phyloP scores from a whole-genome alignment of 2,888 invertebrate genomes.

The Chrysina gloriosa region DNA sequence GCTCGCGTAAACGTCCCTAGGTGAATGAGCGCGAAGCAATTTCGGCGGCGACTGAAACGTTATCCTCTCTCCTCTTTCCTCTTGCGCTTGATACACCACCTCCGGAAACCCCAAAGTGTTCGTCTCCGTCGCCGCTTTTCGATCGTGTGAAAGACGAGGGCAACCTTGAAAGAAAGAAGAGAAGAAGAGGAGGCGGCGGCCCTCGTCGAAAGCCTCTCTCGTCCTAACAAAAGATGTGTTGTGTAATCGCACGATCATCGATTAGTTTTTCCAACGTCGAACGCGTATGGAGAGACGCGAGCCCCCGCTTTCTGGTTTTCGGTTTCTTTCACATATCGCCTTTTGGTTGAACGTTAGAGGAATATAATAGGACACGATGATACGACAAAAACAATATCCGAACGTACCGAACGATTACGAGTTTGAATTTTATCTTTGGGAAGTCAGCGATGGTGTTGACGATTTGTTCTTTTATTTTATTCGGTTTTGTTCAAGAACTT shows the following conservation, averaged over 20 bases:
- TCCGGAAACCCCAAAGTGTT: neutral
- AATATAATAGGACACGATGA: slow-evolving; percentile 6
- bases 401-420: neutral
- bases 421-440: neutral
- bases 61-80: neutral
- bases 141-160: slow-evolving; percentile 10
- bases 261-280: slow-evolving; percentile 24
- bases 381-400: slow-evolving; percentile 11
- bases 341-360: neutral
- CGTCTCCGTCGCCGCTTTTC: neutral
- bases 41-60: neutral
- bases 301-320: neutral
- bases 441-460: too few species aligned
- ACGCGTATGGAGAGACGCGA: neutral
- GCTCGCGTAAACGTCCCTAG: neutral
- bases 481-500: too few species aligned
- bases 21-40: neutral
- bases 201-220: neutral
- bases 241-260: slow-evolving; percentile 29
- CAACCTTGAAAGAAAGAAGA: slow-evolving; percentile 14
- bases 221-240: slow-evolving; percentile 17
- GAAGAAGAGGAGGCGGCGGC: neutral
- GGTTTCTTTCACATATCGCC: neutral
- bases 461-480: too few species aligned
- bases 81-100: neutral